These are phyloP conservation scores for Chloroceryle inda DNA, from an alignment of 2,797 vertebrate species.

Conservation along the genomic window DNA sequence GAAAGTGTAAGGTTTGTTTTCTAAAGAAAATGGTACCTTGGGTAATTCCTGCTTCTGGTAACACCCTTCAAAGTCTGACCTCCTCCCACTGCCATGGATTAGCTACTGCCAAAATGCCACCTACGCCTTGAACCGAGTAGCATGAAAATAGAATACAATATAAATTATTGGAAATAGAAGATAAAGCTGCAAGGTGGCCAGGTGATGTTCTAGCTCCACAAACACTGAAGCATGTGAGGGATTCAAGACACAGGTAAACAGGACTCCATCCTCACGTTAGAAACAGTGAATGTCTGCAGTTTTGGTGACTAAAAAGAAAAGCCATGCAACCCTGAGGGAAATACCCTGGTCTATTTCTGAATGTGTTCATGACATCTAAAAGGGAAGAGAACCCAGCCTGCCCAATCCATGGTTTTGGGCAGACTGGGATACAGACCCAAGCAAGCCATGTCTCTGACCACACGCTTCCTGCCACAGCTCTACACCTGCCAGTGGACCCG, in stretches of 20 bases:
- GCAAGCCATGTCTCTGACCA: background rate
- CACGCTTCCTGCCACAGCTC: background rate
- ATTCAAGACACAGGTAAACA: accelerated
- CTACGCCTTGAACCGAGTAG: background rate
- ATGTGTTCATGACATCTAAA: accelerated
- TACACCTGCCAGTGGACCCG: background rate
- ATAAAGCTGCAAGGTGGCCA: background rate
- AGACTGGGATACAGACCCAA: background rate
- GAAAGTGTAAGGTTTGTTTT: background rate
- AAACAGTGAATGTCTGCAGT: background rate
- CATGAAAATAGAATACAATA: background rate
- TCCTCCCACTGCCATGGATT: background rate
- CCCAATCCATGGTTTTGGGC: background rate
- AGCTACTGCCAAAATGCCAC: background rate
- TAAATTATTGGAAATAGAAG: background rate
- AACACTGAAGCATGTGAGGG: accelerated
- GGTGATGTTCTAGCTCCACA: background rate
- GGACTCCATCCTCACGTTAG: background rate
- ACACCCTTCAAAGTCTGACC: background rate
- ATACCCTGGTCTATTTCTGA: background rate
- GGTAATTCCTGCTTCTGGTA: background rate
- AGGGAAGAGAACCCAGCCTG: background rate
- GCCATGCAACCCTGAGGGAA: background rate
- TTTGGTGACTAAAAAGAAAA: background rate
- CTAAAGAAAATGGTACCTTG: background rate